A percentile compares a stretch with the other conserved stretches of the same genome.
Evolutionary conservation across 2,888 invertebrate species (phyloP).

Genomic region (Chesias legatella): DNA sequence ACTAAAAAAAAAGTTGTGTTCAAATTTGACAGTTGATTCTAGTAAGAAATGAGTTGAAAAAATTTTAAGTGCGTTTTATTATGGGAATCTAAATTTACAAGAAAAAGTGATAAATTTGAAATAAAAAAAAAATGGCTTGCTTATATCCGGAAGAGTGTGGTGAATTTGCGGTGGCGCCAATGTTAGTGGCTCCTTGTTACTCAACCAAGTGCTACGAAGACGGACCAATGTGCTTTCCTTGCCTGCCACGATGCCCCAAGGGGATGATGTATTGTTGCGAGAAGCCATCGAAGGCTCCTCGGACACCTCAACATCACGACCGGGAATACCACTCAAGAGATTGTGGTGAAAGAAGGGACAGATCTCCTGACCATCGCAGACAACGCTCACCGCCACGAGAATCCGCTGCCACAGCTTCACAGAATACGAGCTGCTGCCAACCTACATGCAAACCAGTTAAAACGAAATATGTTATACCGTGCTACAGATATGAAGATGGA

Average conservation of each 20-base stretch:
- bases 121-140: slow-evolving; percentile 52
- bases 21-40: slow-evolving; percentile 10
- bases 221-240: slow-evolving; percentile 41
- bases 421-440: slow-evolving; percentile 28
- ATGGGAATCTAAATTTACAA: slow-evolving; percentile 33
- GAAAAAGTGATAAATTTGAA: slow-evolving; percentile 15
- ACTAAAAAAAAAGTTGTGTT: slow-evolving; percentile 1
- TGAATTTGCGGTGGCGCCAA: slow-evolving; percentile 50
- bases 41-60: slow-evolving; percentile 29
- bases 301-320: slow-evolving; percentile 12
- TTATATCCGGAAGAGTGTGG: slow-evolving; percentile 48
- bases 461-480: slow-evolving; percentile 70
- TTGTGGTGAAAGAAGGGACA: slow-evolving; percentile 1
- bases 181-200: slow-evolving; percentile 41
- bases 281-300: slow-evolving; percentile 24
- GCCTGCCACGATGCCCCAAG: slow-evolving; percentile 50
- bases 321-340: slow-evolving; percentile 5
- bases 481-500: slow-evolving; percentile 72
- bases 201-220: slow-evolving; percentile 43
- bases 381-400: slow-evolving; percentile 12
- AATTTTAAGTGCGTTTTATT: slow-evolving; percentile 33
- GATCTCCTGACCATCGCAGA: slow-evolving; percentile 6
- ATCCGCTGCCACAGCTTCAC: slow-evolving; percentile 19
- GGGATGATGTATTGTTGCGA: slow-evolving; percentile 44
- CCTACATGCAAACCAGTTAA: slow-evolving; percentile 45